phyloP scores from a whole-genome alignment of 2,888 invertebrate species.

The Coecobrya sp. region DNA sequence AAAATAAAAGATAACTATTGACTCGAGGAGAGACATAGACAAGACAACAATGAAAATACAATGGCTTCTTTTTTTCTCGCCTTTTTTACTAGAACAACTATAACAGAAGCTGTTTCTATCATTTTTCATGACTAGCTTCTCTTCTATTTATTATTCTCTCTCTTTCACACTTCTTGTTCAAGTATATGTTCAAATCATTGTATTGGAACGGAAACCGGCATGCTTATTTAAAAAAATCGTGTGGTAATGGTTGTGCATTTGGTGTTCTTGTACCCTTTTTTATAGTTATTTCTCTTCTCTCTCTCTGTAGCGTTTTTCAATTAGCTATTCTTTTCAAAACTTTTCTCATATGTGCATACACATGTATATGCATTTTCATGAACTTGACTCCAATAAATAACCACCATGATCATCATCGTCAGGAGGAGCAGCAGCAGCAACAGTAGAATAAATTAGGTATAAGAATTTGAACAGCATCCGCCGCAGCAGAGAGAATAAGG shows the following conservation, averaged over 20 bases:
- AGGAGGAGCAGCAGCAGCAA: neutral
- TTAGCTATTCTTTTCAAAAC: conserved; percentile 34
- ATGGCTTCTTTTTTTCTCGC: conserved; percentile 7
- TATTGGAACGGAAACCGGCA: conserved; percentile 80
- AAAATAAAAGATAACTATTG: conserved; percentile 60
- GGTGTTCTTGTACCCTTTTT: conserved; percentile 40
- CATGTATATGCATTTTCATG: conserved; percentile 70
- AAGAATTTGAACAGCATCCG: neutral
- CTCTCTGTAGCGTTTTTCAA: neutral
- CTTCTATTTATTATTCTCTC: neutral
- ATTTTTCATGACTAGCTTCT: neutral
- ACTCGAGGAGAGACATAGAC: conserved; percentile 25
- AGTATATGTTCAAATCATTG: conserved; percentile 71
- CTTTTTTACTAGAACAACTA: conserved; percentile 36
- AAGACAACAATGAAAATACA: conserved; percentile 31
- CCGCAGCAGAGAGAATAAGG: neutral
- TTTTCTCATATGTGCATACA: neutral
- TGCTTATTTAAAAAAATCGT: conserved; percentile 59
- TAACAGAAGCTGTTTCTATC: neutral
- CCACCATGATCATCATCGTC: conserved; percentile 52
- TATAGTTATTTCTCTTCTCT: neutral
- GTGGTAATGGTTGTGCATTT: conserved; percentile 37
- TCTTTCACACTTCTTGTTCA: conserved; percentile 3
- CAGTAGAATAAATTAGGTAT: neutral
- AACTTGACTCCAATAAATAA: conserved; percentile 81